A percentile compares a stretch with the other conserved stretches of the same genome.
Evolutionary conservation across 2,888 invertebrate species (phyloP).

Genomic region (Erannis defoliaria): DNA sequence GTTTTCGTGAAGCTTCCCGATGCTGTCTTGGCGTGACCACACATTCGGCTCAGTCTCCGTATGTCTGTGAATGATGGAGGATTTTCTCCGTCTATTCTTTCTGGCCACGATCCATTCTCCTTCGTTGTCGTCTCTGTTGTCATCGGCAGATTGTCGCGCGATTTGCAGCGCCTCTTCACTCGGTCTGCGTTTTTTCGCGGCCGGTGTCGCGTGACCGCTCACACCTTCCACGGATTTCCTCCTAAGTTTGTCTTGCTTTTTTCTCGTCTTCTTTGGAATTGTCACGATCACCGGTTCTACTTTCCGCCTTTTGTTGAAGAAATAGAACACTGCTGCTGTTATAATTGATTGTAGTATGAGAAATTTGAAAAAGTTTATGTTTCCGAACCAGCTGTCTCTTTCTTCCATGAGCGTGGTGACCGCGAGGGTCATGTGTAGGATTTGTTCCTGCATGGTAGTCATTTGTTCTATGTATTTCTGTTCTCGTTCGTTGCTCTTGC

Average conservation of each 20-base stretch:
- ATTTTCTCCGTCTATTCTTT: slow-evolving; percentile 82
- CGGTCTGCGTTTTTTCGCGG: slow-evolving; percentile 88
- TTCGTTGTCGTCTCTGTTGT: slow-evolving; percentile 80
- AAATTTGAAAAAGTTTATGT: slow-evolving; percentile 86
- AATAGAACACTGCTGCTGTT: slow-evolving; percentile 79
- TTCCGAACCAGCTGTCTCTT: slow-evolving; percentile 88
- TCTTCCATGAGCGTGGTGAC: slow-evolving; percentile 88
- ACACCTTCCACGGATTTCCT: slow-evolving; percentile 90
- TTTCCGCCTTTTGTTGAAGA: slow-evolving; percentile 79
- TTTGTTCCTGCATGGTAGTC: slow-evolving; percentile 88
- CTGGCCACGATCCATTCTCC: slow-evolving; percentile 81
- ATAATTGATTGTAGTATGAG: slow-evolving; percentile 81
- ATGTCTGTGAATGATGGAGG: slow-evolving; percentile 72
- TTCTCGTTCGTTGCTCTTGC: slow-evolving; percentile 91
- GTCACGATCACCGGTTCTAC: slow-evolving; percentile 64
- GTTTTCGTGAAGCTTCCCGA: slow-evolving; percentile 77
- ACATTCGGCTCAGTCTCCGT: slow-evolving; percentile 73
- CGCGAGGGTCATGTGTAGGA: slow-evolving; percentile 87
- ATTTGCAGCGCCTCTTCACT: slow-evolving; percentile 91
- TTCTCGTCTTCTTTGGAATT: slow-evolving; percentile 68
- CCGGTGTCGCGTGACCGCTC: slow-evolving; percentile 81
- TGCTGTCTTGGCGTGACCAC: slow-evolving; percentile 70
- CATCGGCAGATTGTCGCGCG: slow-evolving; percentile 86
- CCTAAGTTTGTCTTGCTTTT: slow-evolving; percentile 77
- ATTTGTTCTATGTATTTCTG: slow-evolving; percentile 93